Base-by-base conservation (phyloP, 2,797 vertebrate species). In the Darevskia nairensis region DNA sequence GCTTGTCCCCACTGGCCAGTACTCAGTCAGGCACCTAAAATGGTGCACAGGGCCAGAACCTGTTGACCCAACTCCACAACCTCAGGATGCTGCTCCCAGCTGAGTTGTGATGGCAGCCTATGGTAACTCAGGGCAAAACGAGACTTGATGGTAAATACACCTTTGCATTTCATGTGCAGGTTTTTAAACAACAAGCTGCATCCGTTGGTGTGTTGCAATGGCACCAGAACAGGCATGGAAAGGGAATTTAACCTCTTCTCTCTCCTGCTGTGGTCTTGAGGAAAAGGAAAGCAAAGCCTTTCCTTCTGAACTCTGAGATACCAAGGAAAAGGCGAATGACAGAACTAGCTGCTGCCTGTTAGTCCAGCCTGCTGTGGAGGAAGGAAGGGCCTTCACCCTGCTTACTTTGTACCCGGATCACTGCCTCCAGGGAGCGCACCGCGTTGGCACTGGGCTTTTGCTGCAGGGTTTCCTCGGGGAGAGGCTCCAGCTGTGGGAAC, bases 391-490 rank as follows among this genome's bases (percentile, higher is more conserved):
- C 64, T 50, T 13, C 50, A 50, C 17, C 9, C 77, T 85, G 97
- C 97, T 98, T 96, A 99, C 98, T 98, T 89, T 99, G 98, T 91
- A 98, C 97, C 90, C 97, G 97, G 90, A 99, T 96, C 94, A 99
- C 98, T 0, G 97, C 96, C 92, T 99, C 98, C 93, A 99, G 97
- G 29, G 98, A 99, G 92, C 95, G 97, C 89, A 98, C 97, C 1
- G 97, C 98, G 0, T 98, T 99, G 91, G 96, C 89, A 87, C 97
- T 98, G 76, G 98, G 99, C 87, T 98, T 98, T 96, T 98, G 98
- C 89, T 97, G 97, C 50, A 99, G 86, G 83, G 97, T 97, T 71
- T 98, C 97, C 84, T 98, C 98, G 8, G 98, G 91, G 81, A 99
- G 96, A 2, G 97, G 96, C 29, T 99, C 98, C 97, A 98, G 94